Percentiles rank a stretch among this genome's conserved stretches.
phyloP scores from a whole-genome alignment of 1,140 invertebrate genomes.

The Brachionus rubens region DNA sequence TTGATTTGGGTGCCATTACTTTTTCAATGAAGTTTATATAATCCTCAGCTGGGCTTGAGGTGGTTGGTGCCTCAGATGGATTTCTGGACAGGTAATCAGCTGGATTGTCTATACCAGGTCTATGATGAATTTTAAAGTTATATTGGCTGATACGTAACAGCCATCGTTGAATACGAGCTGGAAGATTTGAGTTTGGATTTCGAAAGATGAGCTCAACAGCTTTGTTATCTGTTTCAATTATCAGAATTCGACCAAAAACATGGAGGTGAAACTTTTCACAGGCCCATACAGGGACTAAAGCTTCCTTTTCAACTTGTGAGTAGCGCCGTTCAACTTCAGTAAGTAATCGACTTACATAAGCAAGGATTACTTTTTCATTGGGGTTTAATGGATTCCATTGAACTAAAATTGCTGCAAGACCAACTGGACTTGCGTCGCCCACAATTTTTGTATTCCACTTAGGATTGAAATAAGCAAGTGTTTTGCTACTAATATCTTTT shows the following conservation, averaged over 20 bases:
- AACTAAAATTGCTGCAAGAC: constrained; percentile 60
- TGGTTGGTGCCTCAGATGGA: neutral
- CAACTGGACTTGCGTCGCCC: constrained; percentile 52
- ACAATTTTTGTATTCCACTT: neutral
- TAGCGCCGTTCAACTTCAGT: constrained; percentile 51
- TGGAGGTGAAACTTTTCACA: neutral
- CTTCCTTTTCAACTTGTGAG: constrained; percentile 52
- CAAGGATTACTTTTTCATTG: constrained; percentile 43
- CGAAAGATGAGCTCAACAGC: constrained; percentile 8
- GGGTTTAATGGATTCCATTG: constrained; percentile 50
- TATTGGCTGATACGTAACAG: neutral
- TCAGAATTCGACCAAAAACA: neutral
- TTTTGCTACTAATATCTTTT: neutral
- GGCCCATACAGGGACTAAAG: neutral
- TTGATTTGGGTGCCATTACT: neutral
- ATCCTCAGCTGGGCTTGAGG: neutral
- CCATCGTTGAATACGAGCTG: neutral
- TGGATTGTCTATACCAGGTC: neutral
- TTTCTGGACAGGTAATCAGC: neutral
- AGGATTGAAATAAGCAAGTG: neutral
- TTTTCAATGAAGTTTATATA: neutral
- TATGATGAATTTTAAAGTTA: neutral
- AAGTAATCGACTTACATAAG: constrained; percentile 51
- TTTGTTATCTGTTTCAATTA: neutral
- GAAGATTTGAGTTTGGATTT: neutral